Conservation (phyloP, 2,888 invertebrate genomes). For the Netelia inedita region DNA sequence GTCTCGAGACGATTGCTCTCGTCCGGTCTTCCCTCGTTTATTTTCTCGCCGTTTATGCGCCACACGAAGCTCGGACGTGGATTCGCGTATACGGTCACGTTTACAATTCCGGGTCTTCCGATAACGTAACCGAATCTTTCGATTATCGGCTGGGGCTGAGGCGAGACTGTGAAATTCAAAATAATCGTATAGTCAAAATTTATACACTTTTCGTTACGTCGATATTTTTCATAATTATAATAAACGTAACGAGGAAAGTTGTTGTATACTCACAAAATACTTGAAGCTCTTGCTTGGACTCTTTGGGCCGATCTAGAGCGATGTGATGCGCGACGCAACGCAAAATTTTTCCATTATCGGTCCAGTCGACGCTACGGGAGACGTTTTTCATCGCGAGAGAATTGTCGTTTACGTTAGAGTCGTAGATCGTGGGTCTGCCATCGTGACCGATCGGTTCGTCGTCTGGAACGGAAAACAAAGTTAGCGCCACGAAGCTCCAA, state of each 20-base stretch:
- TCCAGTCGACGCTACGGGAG: conserved; percentile 87
- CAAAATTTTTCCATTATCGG: conserved; percentile 89
- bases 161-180: conserved; percentile 87
- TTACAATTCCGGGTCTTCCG: conserved; percentile 90
- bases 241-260: background rate
- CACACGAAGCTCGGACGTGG: conserved; percentile 90
- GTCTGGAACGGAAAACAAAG: conserved; percentile 84
- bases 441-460: conserved; percentile 88
- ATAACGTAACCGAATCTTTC: conserved; percentile 91
- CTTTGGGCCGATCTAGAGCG: conserved; percentile 85
- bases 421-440: conserved; percentile 86
- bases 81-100: conserved; percentile 90
- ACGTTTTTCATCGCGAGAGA: conserved; percentile 89
- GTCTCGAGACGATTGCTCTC: conserved; percentile 86
- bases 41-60: conserved; percentile 87
- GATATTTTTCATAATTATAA: too few species aligned
- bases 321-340: conserved; percentile 90
- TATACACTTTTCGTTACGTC: background rate
- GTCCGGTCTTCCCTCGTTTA: conserved; percentile 86
- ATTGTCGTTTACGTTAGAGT: conserved; percentile 87
- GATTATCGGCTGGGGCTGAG: conserved; percentile 86
- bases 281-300: conserved; percentile 85
- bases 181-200: conserved; percentile 3
- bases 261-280: conserved; percentile 87
- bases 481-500: too few species aligned